Conservation (phyloP, 2,888 invertebrate species). For the Luperina nickerlii region DNA sequence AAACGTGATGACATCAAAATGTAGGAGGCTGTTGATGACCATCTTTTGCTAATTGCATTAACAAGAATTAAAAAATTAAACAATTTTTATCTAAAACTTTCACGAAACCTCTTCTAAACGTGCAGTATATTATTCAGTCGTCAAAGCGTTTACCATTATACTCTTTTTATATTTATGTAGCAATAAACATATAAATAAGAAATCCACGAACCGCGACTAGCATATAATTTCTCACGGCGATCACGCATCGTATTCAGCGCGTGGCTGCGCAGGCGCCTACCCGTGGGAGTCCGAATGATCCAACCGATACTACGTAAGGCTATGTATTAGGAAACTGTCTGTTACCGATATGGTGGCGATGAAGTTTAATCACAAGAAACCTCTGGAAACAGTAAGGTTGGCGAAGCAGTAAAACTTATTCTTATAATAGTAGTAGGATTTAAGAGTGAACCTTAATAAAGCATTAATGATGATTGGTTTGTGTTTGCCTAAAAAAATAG, state of each 20-base stretch:
- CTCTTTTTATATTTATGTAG: conserved; percentile 46
- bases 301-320: conserved; percentile 58
- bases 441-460: not conserved
- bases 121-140: conserved; percentile 3
- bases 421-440: not conserved
- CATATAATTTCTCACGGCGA: conserved; percentile 87
- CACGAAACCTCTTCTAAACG: not conserved
- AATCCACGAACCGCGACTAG: conserved; percentile 83
- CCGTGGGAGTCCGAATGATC: conserved; percentile 77
- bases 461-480: not conserved
- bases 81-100: not conserved
- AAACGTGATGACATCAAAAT: conserved; percentile 31
- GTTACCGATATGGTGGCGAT: conserved; percentile 68
- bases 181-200: conserved; percentile 70
- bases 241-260: conserved; percentile 77
- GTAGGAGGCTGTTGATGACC: conserved; percentile 16
- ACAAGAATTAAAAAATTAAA: not conserved
- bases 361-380: conserved; percentile 49
- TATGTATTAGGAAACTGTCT: conserved; percentile 66
- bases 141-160: conserved; percentile 35
- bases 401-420: conserved; percentile 2
- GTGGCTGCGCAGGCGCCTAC: conserved; percentile 74
- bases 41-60: conserved; percentile 7
- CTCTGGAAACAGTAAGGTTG: conserved; percentile 26
- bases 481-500: not conserved